Conservation (phyloP, 2,797 vertebrate species). For the Orestias chungarensis region DNA sequence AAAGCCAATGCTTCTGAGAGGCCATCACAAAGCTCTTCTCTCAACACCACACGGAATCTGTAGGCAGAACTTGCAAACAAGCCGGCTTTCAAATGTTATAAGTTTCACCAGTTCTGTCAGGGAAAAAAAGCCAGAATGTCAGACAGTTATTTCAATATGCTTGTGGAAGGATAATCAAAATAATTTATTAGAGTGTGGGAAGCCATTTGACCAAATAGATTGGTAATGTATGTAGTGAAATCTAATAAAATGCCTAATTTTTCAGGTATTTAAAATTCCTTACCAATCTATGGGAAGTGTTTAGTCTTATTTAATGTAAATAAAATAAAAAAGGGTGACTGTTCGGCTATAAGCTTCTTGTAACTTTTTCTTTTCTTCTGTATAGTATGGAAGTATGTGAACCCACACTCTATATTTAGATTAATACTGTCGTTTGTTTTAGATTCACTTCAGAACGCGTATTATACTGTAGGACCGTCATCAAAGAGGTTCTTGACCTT, state of each 20-base stretch:
- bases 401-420: neutral
- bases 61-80: neutral
- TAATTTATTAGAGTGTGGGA: neutral
- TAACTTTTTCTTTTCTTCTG: neutral
- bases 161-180: neutral
- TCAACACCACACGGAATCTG: neutral
- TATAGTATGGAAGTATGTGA: neutral
- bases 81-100: neutral
- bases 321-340: neutral
- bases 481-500: neutral
- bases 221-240: neutral
- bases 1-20: neutral
- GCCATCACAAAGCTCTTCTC: neutral
- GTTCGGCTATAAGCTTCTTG: neutral
- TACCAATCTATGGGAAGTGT: neutral
- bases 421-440: neutral
- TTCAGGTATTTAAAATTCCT: neutral
- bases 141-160: neutral
- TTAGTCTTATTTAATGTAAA: neutral
- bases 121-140: neutral
- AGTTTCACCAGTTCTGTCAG: neutral
- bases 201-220: neutral
- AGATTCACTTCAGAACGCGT: neutral
- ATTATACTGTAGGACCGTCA: neutral
- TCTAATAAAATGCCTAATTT: too few species aligned